phyloP scores from a whole-genome alignment of 2,113 vertebrate genomes.

The Neolamprologus devosi region DNA sequence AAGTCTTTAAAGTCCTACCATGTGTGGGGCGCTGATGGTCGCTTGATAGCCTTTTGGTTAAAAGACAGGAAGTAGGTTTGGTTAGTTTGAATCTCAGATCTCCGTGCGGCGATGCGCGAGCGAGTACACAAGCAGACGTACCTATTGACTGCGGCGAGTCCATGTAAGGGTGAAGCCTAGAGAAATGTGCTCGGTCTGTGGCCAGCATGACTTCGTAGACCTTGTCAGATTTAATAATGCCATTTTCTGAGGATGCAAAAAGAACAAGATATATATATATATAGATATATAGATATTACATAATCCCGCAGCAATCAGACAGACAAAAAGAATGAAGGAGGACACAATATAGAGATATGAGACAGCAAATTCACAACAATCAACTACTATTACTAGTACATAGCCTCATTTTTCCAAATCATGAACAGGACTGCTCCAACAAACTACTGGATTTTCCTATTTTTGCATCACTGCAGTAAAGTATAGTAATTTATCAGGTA shows the following conservation, averaged over 20 bases:
- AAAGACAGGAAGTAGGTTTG: constrained; percentile 20
- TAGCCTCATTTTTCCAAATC: not conserved
- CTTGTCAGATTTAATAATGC: constrained; percentile 96
- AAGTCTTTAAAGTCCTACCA: constrained; percentile 76
- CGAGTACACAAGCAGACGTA: constrained; percentile 49
- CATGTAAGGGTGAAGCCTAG: constrained; percentile 97
- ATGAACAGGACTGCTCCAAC: not conserved
- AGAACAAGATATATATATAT: not conserved
- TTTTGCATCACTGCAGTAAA: not conserved
- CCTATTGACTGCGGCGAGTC: constrained; percentile 99
- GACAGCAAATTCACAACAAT: not conserved
- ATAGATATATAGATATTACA: not conserved
- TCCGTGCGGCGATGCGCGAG: not conserved
- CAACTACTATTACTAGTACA: not conserved
- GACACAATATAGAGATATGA: not conserved
- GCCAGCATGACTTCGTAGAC: constrained; percentile 97
- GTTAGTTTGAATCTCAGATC: not conserved
- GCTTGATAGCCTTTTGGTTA: constrained; percentile 86
- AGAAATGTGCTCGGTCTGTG: constrained; percentile 92
- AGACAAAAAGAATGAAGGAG: not conserved
- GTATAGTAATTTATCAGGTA: not conserved
- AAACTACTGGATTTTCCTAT: not conserved
- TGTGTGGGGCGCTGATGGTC: constrained; percentile 98
- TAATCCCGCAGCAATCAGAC: not conserved
- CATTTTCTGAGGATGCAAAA: constrained; percentile 84